Evolutionary conservation across 2,113 vertebrate species (phyloP).

Genomic region (Nettapus auritus): DNA sequence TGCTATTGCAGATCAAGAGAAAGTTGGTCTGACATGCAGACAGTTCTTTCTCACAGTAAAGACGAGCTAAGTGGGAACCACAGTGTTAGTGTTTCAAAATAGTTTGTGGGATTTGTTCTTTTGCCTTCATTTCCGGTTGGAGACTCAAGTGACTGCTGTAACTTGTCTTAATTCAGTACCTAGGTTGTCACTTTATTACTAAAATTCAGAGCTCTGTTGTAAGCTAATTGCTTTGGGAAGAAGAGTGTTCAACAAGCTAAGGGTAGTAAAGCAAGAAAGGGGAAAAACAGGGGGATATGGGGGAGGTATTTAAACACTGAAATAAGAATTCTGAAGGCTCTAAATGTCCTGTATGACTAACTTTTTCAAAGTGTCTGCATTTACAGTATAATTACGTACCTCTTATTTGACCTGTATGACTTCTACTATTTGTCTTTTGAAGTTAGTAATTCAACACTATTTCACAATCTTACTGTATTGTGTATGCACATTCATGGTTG

Average conservation of each 20-base stretch:
- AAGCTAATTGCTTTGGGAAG: not conserved
- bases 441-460: not conserved
- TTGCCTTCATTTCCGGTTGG: not conserved
- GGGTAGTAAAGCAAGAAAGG: not conserved
- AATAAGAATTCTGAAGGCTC: not conserved
- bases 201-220: not conserved
- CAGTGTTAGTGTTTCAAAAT: not conserved
- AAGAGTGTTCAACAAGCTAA: not conserved
- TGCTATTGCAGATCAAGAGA: not conserved
- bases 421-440: not conserved
- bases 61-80: not conserved
- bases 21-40: not conserved
- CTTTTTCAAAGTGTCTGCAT: not conserved
- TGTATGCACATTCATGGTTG: accelerated
- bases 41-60: not conserved
- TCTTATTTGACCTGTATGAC: not conserved
- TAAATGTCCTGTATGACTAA: not conserved
- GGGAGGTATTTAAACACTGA: not conserved
- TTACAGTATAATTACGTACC: not conserved
- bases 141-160: not conserved
- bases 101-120: not conserved
- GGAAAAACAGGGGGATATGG: not conserved
- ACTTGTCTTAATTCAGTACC: not conserved
- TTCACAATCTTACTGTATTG: not conserved
- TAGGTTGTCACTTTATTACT: not conserved